Percentiles rank a stretch among this genome's conserved stretches.
Evolutionary conservation across 1,140 invertebrate genomes (phyloP).

Genomic region (Hypsibius dujardini): DNA sequence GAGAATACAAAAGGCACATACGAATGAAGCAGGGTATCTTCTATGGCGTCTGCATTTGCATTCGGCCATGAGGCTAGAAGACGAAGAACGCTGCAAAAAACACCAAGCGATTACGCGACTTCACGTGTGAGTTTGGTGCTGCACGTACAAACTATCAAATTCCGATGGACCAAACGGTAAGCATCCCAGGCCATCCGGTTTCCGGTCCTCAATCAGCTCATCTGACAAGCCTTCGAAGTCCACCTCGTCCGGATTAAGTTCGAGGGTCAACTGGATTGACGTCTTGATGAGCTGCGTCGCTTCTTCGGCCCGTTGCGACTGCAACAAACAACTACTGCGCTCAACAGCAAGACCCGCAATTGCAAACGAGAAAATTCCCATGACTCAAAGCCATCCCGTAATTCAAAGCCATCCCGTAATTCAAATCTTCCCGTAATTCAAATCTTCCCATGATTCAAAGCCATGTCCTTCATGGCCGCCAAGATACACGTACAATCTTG

Average conservation of each 20-base stretch:
- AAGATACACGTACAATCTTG: conserved; percentile 31
- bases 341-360: background rate
- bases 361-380: background rate
- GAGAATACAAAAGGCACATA: no score
- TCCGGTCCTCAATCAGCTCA: background rate
- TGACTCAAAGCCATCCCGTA: no score
- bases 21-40: conserved; percentile 61
- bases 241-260: background rate
- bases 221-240: background rate
- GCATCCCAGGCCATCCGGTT: background rate
- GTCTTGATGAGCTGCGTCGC: background rate
- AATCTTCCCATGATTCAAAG: no score
- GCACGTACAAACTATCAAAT: background rate
- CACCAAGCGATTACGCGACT: conserved; percentile 21
- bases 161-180: background rate
- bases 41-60: conserved; percentile 61
- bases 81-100: conserved; percentile 46
- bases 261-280: background rate
- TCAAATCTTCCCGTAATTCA: no score
- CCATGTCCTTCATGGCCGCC: background rate
- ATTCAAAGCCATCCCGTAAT: no score
- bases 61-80: conserved; percentile 70
- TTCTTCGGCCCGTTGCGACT: background rate
- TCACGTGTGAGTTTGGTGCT: conserved; percentile 22
- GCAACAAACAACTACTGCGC: background rate